Evolutionary conservation across 2,888 invertebrate genomes (phyloP).

Genomic region (Anagyrus pseudococci): DNA sequence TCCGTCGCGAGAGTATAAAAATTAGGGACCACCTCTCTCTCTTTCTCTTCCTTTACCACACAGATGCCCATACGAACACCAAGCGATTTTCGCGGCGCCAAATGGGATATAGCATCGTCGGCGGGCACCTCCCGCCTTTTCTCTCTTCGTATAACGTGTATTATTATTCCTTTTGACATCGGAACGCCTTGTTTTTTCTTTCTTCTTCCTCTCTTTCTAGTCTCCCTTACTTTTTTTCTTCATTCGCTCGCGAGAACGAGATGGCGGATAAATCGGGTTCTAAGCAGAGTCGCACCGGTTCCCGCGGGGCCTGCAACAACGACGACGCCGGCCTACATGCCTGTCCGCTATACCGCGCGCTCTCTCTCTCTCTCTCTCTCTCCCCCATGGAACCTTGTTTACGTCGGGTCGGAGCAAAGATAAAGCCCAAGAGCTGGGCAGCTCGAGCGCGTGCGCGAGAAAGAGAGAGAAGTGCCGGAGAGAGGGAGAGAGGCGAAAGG

Average conservation of each 20-base stretch:
- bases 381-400: conserved; percentile 50
- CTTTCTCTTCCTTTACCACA: too few species aligned
- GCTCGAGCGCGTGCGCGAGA: conserved; percentile 34
- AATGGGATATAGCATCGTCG: too few species aligned
- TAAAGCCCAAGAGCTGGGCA: conserved; percentile 39
- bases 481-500: conserved; percentile 7
- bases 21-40: too few species aligned
- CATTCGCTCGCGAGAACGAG: conserved; percentile 25
- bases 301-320: conserved; percentile 7
- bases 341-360: too few species aligned
- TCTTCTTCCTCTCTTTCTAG: background rate
- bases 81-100: too few species aligned
- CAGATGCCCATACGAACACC: too few species aligned
- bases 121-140: too few species aligned
- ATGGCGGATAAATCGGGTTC: conserved; percentile 26
- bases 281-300: conserved; percentile 15
- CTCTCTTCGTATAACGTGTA: too few species aligned
- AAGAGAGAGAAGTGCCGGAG: conserved; percentile 35
- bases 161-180: conserved; percentile 25
- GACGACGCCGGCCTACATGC: conserved; percentile 33
- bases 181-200: background rate
- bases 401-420: conserved; percentile 47
- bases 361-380: too few species aligned
- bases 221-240: background rate
- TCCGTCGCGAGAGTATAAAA: too few species aligned